Conservation (phyloP, 2,888 invertebrate genomes). For the Chironomus riparius region DNA sequence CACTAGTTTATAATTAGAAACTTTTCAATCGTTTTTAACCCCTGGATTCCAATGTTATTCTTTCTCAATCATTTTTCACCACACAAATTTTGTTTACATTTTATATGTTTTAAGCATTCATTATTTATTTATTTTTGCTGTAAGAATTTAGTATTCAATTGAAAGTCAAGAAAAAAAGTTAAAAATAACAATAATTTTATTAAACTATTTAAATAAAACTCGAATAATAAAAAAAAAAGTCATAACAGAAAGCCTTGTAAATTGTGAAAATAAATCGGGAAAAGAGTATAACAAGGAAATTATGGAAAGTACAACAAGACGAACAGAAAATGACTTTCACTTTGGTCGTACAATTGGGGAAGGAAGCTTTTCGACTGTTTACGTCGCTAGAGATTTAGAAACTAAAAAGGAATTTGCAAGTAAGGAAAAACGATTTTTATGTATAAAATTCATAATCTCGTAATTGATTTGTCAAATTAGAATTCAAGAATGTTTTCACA, state of each 20-base stretch:
- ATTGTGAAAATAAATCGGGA: background rate
- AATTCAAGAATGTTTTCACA: no score
- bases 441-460: no score
- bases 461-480: no score
- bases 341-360: conserved; percentile 95
- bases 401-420: conserved; percentile 89
- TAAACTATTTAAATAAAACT: background rate
- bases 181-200: background rate
- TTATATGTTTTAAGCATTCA: background rate
- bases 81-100: background rate
- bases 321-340: conserved; percentile 79
- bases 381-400: conserved; percentile 84
- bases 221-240: background rate
- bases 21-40: no score
- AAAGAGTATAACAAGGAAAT: background rate
- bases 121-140: background rate
- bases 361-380: conserved; percentile 95
- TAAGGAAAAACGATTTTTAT: conserved; percentile 46
- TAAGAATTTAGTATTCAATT: background rate
- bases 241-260: background rate
- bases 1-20: no score
- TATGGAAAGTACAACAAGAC: conserved; percentile 36
- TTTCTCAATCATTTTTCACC: background rate
- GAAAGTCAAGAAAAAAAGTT: background rate
- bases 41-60: no score